Base-by-base conservation (phyloP, 2,113 vertebrate species). In the Athene noctua region DNA sequence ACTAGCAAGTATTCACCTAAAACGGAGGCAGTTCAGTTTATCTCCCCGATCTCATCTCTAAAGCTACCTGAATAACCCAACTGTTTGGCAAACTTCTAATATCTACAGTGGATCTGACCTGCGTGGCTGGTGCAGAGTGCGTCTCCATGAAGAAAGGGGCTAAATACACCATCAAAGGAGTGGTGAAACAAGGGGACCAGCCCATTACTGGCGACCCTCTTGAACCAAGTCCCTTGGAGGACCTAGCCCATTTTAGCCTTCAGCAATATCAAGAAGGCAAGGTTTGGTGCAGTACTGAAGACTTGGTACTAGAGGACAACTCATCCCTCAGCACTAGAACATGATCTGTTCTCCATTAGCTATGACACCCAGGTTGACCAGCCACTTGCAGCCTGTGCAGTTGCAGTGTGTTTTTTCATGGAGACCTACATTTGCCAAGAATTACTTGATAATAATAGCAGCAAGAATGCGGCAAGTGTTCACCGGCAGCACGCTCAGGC, bases 361-460 rank as follows among this genome's bases (percentile, higher is more conserved):
- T 25, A 17, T 0, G 1, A 61, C 44, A 80, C 40, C 26, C 6
- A 10, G n/a, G 15, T 1, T 47, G 32, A 47, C 25, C 62, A 86
- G 30, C 20, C 74, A 40, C 71, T 47, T 71, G 32, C 46, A 88
- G 47, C 44, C 44, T 27, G 19, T 23, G 79, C 58, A 46, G 30
- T 5, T 15, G 0, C 2, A 68, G 19, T 4, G n/a, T 23, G 9
- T 87, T 86, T 70, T 91, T 78, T 88, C 80, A 61, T 0, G 2
- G 5, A n/a, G 25, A 7, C 52, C 42, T 25, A 27, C 22, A 11
- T 9, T 66, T 49, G 29, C 67, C 94, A 92, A 40, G 15, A 91
- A 71, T 58, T 62, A 78, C 83, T 83, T 38, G 18, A 34, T 62
- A 47, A 70, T 3, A 80, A 59, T 40, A 40, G 40, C 62, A 92